A percentile compares a stretch with the other conserved stretches of the same genome.
These are phyloP conservation scores for Cossypha heuglini DNA, from an alignment of 2,797 vertebrate species.

Conservation along the genomic window DNA sequence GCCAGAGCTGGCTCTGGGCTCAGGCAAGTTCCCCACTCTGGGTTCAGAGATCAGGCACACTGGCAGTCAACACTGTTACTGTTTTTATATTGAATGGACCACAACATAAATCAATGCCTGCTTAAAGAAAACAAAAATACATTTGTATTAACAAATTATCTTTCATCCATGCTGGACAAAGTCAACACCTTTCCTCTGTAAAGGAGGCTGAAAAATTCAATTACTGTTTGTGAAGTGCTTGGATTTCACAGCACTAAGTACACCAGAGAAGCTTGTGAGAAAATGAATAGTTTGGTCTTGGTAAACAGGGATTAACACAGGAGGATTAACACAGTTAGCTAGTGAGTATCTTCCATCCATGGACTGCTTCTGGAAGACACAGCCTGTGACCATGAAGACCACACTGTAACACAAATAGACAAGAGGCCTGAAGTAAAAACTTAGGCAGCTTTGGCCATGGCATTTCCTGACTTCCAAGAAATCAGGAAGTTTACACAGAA, in stretches of 20 bases:
- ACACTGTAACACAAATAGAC: not conserved
- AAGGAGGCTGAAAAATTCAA: not conserved
- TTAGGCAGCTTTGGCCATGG: not conserved
- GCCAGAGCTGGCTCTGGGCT: not conserved
- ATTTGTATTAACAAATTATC: not conserved
- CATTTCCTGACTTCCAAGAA: slow-evolving; percentile 25
- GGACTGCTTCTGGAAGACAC: not conserved
- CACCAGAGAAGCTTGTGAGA: not conserved
- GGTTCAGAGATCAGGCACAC: not conserved
- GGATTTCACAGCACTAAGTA: not conserved
- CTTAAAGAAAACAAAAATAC: not conserved
- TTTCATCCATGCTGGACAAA: not conserved
- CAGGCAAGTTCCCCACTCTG: accelerated
- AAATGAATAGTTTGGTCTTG: not conserved
- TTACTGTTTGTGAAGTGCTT: not conserved
- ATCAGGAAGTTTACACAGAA: not conserved
- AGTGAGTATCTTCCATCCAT: not conserved
- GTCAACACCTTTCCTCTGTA: not conserved
- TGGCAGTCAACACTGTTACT: not conserved
- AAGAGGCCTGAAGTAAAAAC: not conserved
- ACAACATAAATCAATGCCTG: not conserved
- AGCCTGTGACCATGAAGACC: not conserved
- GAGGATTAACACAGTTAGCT: not conserved
- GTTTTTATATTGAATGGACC: not conserved
- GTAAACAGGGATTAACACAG: not conserved